These are phyloP conservation scores for Caracal caracal DNA, from an alignment of 2,113 vertebrate species.

Conservation along the genomic window DNA sequence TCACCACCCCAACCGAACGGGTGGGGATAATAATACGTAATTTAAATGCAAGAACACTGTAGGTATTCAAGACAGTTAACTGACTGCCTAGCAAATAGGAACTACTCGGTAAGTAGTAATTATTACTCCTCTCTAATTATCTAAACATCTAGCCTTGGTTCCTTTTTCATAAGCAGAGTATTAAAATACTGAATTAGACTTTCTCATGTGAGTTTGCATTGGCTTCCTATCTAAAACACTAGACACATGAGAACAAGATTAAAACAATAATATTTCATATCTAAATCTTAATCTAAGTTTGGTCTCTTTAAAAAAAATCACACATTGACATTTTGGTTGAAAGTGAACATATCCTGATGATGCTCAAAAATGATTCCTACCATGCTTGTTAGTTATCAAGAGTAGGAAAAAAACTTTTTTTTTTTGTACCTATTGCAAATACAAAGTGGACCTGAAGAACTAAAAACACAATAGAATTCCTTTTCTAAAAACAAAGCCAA, in stretches of 20 bases:
- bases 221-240: conserved; percentile 3
- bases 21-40: neutral
- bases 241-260: neutral
- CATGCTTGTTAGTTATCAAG: neutral
- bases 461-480: neutral
- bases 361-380: neutral
- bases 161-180: neutral
- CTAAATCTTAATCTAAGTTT: neutral
- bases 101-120: neutral
- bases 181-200: neutral
- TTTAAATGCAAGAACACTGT: neutral
- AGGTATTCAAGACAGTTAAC: neutral
- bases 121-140: neutral
- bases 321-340: neutral
- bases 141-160: neutral
- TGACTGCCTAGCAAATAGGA: neutral
- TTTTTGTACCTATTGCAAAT: neutral
- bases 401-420: neutral
- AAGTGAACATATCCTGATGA: neutral
- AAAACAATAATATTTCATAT: conserved; percentile 38
- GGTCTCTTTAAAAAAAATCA: neutral
- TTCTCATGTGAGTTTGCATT: neutral
- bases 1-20: neutral
- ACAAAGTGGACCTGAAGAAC: neutral
- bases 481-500: neutral